These are phyloP conservation scores for Chrysodeixis includens DNA, from an alignment of 2,888 invertebrate species.

Conservation along the genomic window DNA sequence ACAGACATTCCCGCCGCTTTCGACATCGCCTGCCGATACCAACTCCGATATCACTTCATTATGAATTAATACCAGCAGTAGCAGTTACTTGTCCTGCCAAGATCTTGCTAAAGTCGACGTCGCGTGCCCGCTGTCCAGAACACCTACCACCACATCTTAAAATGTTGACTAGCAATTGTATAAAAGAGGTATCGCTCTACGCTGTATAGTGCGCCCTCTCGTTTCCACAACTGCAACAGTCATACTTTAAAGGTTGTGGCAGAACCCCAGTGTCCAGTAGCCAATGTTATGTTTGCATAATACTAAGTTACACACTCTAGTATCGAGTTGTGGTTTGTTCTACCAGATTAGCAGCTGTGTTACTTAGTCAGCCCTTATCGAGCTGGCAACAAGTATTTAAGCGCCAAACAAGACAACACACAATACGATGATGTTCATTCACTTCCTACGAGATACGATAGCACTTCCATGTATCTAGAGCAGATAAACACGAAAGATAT, in stretches of 20 bases:
- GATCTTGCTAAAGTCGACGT: constrained; percentile 16
- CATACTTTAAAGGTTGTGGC: no score
- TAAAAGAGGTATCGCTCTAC: no score
- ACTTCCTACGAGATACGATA: constrained; percentile 21
- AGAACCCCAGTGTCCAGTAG: no score
- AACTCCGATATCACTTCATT: constrained; percentile 49
- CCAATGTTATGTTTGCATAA: constrained; percentile 3
- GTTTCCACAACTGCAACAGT: background rate
- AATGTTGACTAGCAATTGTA: no score
- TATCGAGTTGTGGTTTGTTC: background rate
- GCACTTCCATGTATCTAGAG: constrained; percentile 16
- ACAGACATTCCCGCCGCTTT: constrained; percentile 50
- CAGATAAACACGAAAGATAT: constrained; percentile 21
- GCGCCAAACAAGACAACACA: background rate
- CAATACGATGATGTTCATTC: constrained; percentile 28
- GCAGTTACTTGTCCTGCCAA: constrained; percentile 25
- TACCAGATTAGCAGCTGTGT: background rate
- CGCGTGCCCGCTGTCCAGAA: background rate
- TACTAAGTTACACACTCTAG: background rate
- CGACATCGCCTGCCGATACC: constrained; percentile 37
- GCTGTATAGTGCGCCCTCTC: no score
- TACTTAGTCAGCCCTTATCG: background rate
- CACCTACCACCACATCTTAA: no score
- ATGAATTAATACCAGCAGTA: constrained; percentile 34
- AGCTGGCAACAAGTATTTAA: constrained; percentile 14